phyloP scores from a whole-genome alignment of 2,888 invertebrate species.

The Drosophila nigricruria region DNA sequence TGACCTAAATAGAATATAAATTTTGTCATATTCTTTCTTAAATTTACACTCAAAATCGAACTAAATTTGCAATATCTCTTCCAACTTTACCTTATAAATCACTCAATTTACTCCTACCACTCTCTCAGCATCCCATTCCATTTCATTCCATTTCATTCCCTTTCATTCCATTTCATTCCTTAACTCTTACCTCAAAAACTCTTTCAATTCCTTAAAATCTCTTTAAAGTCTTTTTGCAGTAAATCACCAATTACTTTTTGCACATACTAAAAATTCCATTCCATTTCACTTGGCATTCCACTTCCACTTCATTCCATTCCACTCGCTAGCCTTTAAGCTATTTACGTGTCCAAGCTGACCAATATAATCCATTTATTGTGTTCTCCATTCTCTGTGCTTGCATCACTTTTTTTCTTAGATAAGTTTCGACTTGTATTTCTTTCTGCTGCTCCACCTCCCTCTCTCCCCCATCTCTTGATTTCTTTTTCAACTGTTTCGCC shows the following conservation, averaged over 20 bases:
- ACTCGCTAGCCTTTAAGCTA: slow-evolving; percentile 19
- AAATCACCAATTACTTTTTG: slow-evolving; percentile 23
- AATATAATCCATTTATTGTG: slow-evolving; percentile 43
- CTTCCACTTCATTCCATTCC: not conserved
- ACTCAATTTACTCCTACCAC: too few species aligned
- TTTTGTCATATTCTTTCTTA: too few species aligned
- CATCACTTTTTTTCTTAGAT: slow-evolving; percentile 10
- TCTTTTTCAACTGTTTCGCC: not conserved
- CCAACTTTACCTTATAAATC: too few species aligned
- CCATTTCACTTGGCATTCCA: not conserved
- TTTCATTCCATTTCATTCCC: not conserved
- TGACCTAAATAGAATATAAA: too few species aligned
- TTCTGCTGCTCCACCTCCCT: not conserved
- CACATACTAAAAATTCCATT: not conserved
- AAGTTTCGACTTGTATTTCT: slow-evolving; percentile 19
- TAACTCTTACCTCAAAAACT: not conserved
- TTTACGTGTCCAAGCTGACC: slow-evolving; percentile 30
- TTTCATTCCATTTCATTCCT: not conserved
- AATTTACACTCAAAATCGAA: too few species aligned
- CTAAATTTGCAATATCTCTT: too few species aligned
- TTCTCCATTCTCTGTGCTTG: slow-evolving; percentile 18
- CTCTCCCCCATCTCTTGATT: not conserved
- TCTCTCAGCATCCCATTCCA: too few species aligned
- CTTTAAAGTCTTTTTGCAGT: slow-evolving; percentile 1
- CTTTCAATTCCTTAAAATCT: not conserved